These are phyloP conservation scores for Nesometra sesokonis DNA, from an alignment of 35 echinoderm and acorn worm species.

Conservation along the genomic window DNA sequence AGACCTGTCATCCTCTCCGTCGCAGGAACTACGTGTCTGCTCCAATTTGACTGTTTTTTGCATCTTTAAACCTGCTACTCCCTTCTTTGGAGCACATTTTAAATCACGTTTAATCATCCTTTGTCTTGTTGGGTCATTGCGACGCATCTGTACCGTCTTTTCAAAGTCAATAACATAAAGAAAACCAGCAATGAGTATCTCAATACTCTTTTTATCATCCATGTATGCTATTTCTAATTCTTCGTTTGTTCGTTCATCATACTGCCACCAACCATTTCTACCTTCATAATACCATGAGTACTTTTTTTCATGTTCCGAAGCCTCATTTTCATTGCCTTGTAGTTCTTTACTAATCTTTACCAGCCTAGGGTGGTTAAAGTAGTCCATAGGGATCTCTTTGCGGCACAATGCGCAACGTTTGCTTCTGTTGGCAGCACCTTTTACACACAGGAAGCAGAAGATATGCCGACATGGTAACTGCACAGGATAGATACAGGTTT, in stretches of 20 bases:
- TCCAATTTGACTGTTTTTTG: not conserved
- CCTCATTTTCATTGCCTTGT: not conserved
- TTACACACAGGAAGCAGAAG: conserved; percentile 95
- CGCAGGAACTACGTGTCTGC: not conserved
- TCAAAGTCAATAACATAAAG: conserved; percentile 90
- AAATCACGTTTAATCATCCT: conserved; percentile 83
- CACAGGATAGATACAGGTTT: conserved; percentile 84
- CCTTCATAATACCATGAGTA: conserved; percentile 98
- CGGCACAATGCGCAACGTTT: conserved; percentile 87
- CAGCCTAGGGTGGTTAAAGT: conserved; percentile 56
- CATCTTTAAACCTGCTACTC: conserved; percentile 85
- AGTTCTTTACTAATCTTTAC: conserved; percentile 7
- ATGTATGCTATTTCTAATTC: conserved; percentile 77
- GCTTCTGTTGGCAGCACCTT: conserved; percentile 79
- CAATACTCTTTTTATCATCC: conserved; percentile 65
- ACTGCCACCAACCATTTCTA: conserved; percentile 97
- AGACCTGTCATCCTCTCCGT: not conserved
- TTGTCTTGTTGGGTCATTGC: conserved; percentile 67
- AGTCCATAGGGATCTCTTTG: conserved; percentile 65
- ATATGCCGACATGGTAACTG: conserved; percentile 83
- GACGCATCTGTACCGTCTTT: conserved; percentile 72
- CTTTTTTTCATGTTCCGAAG: conserved; percentile 9
- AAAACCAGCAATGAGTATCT: conserved; percentile 80
- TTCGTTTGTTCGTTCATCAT: conserved; percentile 81
- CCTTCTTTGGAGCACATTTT: conserved; percentile 78